Conservation (phyloP, 2,888 invertebrate species). For the Drosophila algonquin region DNA sequence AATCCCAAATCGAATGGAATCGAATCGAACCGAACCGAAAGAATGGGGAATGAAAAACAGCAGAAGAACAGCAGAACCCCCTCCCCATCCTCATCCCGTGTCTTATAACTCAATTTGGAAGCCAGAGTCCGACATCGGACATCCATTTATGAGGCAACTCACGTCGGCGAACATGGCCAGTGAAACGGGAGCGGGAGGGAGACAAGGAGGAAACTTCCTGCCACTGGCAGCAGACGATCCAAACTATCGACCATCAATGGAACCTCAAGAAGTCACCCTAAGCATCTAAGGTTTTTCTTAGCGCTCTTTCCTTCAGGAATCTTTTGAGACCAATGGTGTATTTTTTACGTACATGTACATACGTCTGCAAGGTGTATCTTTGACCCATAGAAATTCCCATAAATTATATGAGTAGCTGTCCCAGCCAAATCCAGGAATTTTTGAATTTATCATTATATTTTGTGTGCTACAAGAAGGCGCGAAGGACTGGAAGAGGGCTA, state of each 20-base stretch:
- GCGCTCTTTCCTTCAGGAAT: neutral
- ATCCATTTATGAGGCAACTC: constrained; percentile 38
- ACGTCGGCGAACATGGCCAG: neutral
- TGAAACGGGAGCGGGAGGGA: constrained; percentile 26
- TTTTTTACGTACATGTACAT: too few relatives aligned
- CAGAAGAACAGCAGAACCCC: neutral
- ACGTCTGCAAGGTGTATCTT: too few relatives aligned
- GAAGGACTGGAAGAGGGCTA: too few relatives aligned
- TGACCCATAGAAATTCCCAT: neutral
- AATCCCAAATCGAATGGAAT: constrained; percentile 31
- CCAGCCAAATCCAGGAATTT: too few relatives aligned
- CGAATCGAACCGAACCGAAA: constrained; percentile 29
- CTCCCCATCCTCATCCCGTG: neutral
- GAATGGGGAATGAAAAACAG: neutral
- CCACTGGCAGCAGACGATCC: neutral
- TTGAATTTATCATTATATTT: too few relatives aligned
- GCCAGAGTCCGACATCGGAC: neutral
- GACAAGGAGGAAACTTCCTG: neutral
- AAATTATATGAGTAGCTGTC: too few relatives aligned
- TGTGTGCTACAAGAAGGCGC: too few relatives aligned
- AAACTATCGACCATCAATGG: neutral
- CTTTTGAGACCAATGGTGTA: neutral
- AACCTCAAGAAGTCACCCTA: neutral
- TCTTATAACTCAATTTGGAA: constrained; percentile 53
- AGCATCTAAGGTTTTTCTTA: neutral